A percentile compares a stretch with the other conserved stretches of the same genome.
These are phyloP conservation scores for Stichodactyla helianthus DNA, from an alignment of 64 coral and sea anemone species.

Conservation along the genomic window DNA sequence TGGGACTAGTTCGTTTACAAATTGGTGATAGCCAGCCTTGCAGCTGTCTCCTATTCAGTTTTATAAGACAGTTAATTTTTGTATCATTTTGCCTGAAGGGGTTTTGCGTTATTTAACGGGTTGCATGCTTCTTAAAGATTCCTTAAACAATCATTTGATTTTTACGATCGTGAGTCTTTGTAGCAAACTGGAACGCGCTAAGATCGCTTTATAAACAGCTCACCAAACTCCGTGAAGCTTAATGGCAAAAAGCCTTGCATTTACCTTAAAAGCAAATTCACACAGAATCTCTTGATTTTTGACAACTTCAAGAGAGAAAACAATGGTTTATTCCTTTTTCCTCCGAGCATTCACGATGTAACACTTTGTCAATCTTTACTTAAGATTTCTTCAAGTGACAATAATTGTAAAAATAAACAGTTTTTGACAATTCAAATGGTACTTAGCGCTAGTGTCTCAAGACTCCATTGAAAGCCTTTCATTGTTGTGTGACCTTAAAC, in stretches of 20 bases:
- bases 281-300: neutral
- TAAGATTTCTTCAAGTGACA: constrained; percentile 20
- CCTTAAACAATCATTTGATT: neutral
- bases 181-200: neutral
- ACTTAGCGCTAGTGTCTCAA: constrained; percentile 20
- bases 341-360: neutral
- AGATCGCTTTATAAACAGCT: neutral
- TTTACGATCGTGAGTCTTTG: neutral
- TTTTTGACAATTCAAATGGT: constrained; percentile 23
- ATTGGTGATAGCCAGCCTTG: neutral
- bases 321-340: neutral
- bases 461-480: constrained; percentile 17
- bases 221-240: neutral
- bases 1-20: neutral
- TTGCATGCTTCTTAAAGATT: neutral
- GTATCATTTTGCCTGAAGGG: constrained; percentile 1
- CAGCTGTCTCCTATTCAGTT: neutral
- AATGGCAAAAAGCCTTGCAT: neutral
- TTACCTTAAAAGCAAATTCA: neutral
- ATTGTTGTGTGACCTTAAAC: constrained; percentile 17
- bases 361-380: constrained; percentile 23
- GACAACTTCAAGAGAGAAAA: constrained; percentile 24
- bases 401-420: constrained; percentile 32
- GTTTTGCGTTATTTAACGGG: neutral
- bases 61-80: neutral